Evolutionary conservation across 2,113 vertebrate genomes (phyloP).

Genomic region (Anhinga anhinga): DNA sequence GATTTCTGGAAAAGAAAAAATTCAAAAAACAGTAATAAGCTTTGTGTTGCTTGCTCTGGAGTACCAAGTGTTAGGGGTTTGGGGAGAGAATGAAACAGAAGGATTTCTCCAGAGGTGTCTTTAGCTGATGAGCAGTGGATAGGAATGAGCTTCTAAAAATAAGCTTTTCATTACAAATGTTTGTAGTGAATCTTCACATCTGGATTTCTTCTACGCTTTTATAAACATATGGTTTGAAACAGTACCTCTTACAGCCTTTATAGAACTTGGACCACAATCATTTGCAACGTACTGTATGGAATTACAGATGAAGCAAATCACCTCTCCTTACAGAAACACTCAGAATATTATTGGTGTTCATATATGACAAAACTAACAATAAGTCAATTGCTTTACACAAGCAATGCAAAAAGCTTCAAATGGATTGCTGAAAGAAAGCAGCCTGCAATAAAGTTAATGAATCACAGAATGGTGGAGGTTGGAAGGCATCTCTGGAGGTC

Average conservation of each 20-base stretch:
- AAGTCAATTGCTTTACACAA: neutral
- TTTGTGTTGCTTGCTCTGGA: neutral
- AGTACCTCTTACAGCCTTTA: neutral
- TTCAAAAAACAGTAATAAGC: neutral
- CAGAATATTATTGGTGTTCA: neutral
- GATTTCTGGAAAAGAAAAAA: neutral
- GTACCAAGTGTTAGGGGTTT: neutral
- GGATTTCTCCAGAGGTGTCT: neutral
- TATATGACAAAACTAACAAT: neutral
- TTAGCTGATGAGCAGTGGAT: neutral
- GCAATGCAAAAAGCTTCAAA: neutral
- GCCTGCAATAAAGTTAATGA: neutral
- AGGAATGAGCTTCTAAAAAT: neutral
- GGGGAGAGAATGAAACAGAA: neutral
- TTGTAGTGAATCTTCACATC: neutral
- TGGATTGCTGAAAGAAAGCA: neutral
- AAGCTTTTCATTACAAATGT: neutral
- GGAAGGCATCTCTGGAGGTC: neutral
- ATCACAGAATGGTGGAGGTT: neutral
- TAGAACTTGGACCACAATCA: neutral
- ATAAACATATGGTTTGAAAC: neutral
- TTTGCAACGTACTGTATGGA: neutral
- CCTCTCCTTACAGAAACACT: neutral
- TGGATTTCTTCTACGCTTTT: neutral
- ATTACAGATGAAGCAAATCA: neutral